Percentiles rank a stretch among this genome's conserved stretches.
Conservation (phyloP, 1,140 invertebrate species). For the Mesaphorura yosii region DNA sequence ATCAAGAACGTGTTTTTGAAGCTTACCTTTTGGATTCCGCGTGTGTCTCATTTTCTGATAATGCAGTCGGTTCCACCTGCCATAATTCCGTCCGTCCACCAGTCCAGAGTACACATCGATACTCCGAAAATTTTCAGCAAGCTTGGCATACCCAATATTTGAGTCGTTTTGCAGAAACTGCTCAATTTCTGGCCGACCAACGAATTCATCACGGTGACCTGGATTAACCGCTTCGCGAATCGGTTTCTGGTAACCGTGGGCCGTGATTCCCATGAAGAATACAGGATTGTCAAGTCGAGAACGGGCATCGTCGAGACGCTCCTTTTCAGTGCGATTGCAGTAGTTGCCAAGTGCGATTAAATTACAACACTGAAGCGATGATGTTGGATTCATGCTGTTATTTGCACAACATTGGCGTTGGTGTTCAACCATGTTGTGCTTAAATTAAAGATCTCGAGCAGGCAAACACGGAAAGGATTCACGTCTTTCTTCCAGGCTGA, state of each 20-base stretch:
- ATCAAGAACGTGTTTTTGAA: slow-evolving; percentile 1
- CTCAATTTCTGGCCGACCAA: slow-evolving; percentile 10
- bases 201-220: slow-evolving; percentile 3
- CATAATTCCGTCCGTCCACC: slow-evolving; percentile 26
- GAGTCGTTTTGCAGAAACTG: slow-evolving; percentile 12
- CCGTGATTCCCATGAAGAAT: slow-evolving; percentile 20
- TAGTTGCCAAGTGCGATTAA: slow-evolving; percentile 4
- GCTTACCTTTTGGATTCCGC: slow-evolving; percentile 14
- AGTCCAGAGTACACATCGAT: slow-evolving; percentile 26
- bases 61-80: slow-evolving; percentile 10
- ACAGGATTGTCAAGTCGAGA: slow-evolving; percentile 10
- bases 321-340: slow-evolving; percentile 4
- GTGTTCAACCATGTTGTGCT: too few relatives aligned
- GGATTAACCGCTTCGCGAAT: slow-evolving; percentile 24
- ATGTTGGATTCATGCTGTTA: neutral
- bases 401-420: neutral
- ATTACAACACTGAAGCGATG: neutral
- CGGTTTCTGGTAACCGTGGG: slow-evolving; percentile 24
- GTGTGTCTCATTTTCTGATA: slow-evolving; percentile 21
- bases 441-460: too few relatives aligned
- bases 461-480: too few relatives aligned
- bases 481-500: too few relatives aligned
- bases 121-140: slow-evolving; percentile 23
- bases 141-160: slow-evolving; percentile 13
- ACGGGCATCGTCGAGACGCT: slow-evolving; percentile 11